A percentile compares a stretch with the other conserved stretches of the same genome.
These are phyloP conservation scores for Grammomys dolichurus DNA, from an alignment of 2,113 vertebrate genomes.

Conservation along the genomic window DNA sequence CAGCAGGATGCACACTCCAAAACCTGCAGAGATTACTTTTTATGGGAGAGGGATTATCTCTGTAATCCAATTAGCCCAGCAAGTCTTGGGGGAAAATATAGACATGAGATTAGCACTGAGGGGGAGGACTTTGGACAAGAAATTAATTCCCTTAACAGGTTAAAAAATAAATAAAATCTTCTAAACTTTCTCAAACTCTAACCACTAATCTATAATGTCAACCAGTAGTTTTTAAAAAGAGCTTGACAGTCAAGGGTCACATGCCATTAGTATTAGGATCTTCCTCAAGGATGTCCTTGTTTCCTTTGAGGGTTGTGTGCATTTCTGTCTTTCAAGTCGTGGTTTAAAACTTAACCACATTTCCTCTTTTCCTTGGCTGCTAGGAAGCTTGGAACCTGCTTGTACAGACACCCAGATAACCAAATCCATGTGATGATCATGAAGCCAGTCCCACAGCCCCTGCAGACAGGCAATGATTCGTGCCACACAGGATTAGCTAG, in stretches of 20 bases:
- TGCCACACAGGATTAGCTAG: neutral
- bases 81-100: constrained; percentile 27
- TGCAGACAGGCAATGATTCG: neutral
- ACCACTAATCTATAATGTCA: constrained; percentile 54
- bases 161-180: constrained; percentile 26
- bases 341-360: constrained; percentile 13
- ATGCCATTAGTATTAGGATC: neutral
- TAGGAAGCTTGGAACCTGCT: constrained; percentile 53
- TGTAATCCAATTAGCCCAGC: constrained; percentile 80
- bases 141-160: constrained; percentile 74
- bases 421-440: neutral
- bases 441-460: constrained; percentile 30
- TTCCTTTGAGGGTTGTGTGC: constrained; percentile 23
- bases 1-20: constrained; percentile 70
- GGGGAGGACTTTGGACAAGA: constrained; percentile 41
- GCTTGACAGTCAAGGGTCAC: constrained; percentile 35
- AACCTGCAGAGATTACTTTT: constrained; percentile 78
- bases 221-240: constrained; percentile 54
- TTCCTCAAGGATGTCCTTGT: constrained; percentile 8
- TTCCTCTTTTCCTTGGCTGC: constrained; percentile 60
- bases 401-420: neutral
- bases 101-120: constrained; percentile 63
- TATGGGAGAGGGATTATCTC: constrained; percentile 74
- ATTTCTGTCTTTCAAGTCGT: neutral
- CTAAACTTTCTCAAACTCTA: constrained; percentile 61